phyloP scores from a whole-genome alignment of 2,797 vertebrate species.

The Malurus splendens region DNA sequence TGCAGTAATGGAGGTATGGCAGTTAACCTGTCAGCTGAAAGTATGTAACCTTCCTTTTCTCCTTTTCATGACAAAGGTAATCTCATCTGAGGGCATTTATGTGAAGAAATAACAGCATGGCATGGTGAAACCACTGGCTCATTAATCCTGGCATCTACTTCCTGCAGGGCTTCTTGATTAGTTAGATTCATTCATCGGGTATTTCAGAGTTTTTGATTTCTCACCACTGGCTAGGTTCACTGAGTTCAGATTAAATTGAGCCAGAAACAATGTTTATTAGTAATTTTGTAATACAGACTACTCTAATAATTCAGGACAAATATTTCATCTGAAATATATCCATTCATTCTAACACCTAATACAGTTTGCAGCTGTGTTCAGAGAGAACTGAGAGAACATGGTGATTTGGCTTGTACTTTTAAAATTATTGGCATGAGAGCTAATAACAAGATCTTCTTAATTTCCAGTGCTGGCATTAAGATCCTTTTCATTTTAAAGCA shows the following conservation, averaged over 20 bases:
- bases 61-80: conserved; percentile 76
- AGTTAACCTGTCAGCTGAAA: conserved; percentile 74
- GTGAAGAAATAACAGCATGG: conserved; percentile 75
- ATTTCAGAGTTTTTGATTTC: conserved; percentile 74
- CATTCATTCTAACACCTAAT: conserved; percentile 53
- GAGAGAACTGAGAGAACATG: conserved; percentile 46
- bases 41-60: conserved; percentile 74
- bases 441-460: conserved; percentile 57
- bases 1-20: conserved; percentile 59
- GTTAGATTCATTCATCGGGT: conserved; percentile 72
- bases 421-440: conserved; percentile 67
- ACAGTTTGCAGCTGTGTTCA: conserved; percentile 65
- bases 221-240: conserved; percentile 74
- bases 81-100: conserved; percentile 75
- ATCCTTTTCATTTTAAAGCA: conserved; percentile 13
- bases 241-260: conserved; percentile 75
- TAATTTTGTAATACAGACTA: conserved; percentile 75
- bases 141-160: conserved; percentile 79
- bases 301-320: conserved; percentile 75
- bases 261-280: conserved; percentile 78
- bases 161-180: conserved; percentile 74
- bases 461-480: conserved; percentile 54
- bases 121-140: conserved; percentile 71
- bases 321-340: conserved; percentile 70
- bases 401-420: conserved; percentile 67